Percentiles rank a stretch among this genome's conserved stretches.
These are phyloP conservation scores for Cheirogaleus major DNA, from an alignment of 2,797 vertebrate species.

Conservation along the genomic window DNA sequence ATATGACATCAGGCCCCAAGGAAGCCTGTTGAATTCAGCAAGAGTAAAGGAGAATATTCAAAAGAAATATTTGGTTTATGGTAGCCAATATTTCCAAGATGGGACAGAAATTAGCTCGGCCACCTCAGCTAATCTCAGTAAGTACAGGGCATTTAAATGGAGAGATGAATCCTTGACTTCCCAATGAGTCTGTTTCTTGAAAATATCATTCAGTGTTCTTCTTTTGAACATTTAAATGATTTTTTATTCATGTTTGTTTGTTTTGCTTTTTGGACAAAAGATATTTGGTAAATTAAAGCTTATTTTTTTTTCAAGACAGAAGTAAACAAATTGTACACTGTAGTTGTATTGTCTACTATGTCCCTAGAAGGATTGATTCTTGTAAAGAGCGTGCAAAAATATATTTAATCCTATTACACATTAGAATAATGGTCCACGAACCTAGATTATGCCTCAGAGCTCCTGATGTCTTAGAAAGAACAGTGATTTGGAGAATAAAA, in stretches of 20 bases:
- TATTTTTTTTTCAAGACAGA: constrained; percentile 50
- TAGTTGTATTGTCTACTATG: constrained; percentile 61
- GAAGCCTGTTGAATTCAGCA: constrained; percentile 47
- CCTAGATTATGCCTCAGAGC: constrained; percentile 55
- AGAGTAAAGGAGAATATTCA: constrained; percentile 1
- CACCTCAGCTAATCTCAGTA: constrained; percentile 72
- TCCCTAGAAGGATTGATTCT: constrained; percentile 63
- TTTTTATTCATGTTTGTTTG: background rate
- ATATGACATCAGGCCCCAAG: background rate
- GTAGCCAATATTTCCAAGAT: constrained; percentile 59
- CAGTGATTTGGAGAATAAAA: constrained; percentile 81
- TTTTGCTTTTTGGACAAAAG: background rate
- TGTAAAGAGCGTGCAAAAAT: constrained; percentile 60
- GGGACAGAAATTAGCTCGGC: constrained; percentile 70
- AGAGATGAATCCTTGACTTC: background rate
- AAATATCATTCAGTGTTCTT: background rate
- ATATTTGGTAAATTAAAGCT: constrained; percentile 53
- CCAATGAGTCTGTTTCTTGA: background rate
- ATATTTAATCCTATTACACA: constrained; percentile 71
- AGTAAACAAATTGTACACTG: constrained; percentile 45
- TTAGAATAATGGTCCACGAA: constrained; percentile 60
- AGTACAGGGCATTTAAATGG: constrained; percentile 57
- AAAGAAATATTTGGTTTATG: constrained; percentile 23
- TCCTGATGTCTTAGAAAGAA: constrained; percentile 73
- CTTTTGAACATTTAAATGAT: background rate